phyloP scores from a whole-genome alignment of 2,888 invertebrate species.

The Spialia ferax region DNA sequence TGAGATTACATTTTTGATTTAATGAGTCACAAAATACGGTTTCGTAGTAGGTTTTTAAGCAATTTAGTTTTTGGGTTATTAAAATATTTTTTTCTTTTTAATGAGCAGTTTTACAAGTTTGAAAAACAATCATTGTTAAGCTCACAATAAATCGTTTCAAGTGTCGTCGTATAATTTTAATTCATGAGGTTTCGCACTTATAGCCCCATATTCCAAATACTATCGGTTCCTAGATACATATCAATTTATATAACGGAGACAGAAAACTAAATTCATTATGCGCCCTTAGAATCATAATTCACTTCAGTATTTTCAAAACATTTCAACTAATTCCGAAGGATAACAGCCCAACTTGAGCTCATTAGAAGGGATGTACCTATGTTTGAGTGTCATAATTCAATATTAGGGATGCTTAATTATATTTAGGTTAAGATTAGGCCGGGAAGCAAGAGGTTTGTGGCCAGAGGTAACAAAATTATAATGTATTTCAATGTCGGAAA shows the following conservation, averaged over 20 bases:
- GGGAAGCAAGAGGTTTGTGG: constrained; percentile 11
- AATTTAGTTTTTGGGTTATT: background rate
- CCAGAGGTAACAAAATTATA: constrained; percentile 20
- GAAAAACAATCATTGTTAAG: too few species aligned
- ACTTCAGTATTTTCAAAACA: background rate
- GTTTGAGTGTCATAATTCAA: constrained; percentile 10
- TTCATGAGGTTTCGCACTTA: too few species aligned
- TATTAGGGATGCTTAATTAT: constrained; percentile 18
- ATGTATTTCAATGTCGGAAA: constrained; percentile 21
- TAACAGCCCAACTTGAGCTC: background rate
- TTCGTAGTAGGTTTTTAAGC: background rate
- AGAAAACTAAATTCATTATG: too few species aligned
- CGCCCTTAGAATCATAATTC: too few species aligned
- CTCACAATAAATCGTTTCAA: too few species aligned
- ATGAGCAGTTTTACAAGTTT: background rate
- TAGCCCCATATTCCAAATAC: too few species aligned
- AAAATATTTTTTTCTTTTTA: background rate
- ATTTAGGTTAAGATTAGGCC: constrained; percentile 8
- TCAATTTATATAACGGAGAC: too few species aligned
- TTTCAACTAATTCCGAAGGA: background rate
- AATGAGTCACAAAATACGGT: constrained; percentile 8
- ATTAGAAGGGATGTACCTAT: background rate
- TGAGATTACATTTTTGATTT: constrained; percentile 18
- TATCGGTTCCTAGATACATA: too few species aligned
- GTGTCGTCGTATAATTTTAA: too few species aligned